Base-by-base conservation (phyloP, 2,797 vertebrate genomes). In the Enteromius mattozi region DNA sequence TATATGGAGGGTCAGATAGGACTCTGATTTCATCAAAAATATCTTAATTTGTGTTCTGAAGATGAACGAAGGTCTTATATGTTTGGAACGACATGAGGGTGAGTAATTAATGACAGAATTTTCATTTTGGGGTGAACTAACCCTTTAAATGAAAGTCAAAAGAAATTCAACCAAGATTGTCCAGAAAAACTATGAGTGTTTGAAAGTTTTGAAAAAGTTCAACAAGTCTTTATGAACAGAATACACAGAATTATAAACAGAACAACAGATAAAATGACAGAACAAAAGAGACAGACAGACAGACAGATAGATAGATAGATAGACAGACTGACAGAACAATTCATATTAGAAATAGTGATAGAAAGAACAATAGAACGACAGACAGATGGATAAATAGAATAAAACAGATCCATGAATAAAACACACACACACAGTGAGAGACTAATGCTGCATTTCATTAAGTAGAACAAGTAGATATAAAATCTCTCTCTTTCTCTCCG, bases 381-480 rank as follows among this genome's bases (percentile, higher is more conserved):
- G 8, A 59, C 1, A 1, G 54, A 59, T 8, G 3, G 21, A 61
- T 27, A 61, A 24, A 61, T 42, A 19, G 33, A 68, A 47, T 47
- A 0, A 37, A 8, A 66, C 8, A 10, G 63, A 65, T 47, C 45
- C 45, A 47, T 47, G 21, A 71, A 35, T 27, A 17, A 84, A 66
- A 79, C 24, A 17, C 68, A 9, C 42, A 14, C 66, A 61, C 6
- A 12, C 49, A 51, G 7, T 21, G 49, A 59, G 10, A 12, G 14
- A 65, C 14, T 27, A 27, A 65, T 8, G 27, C 12, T 17, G 27
- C 14, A 16, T 65, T 56, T 40, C 5, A 74, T 54, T 40, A 42
- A 66, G 33, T n/a, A 72, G 69, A 82, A 86, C 61, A 84, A 59
- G 35, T n/a, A 47, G 7, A 83, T 77, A 33, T 71, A 66, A 82